A percentile compares a stretch with the other conserved stretches of the same genome.
These are phyloP conservation scores for Enteromius paludinosus DNA, from an alignment of 2,797 vertebrate genomes.

Conservation along the genomic window DNA sequence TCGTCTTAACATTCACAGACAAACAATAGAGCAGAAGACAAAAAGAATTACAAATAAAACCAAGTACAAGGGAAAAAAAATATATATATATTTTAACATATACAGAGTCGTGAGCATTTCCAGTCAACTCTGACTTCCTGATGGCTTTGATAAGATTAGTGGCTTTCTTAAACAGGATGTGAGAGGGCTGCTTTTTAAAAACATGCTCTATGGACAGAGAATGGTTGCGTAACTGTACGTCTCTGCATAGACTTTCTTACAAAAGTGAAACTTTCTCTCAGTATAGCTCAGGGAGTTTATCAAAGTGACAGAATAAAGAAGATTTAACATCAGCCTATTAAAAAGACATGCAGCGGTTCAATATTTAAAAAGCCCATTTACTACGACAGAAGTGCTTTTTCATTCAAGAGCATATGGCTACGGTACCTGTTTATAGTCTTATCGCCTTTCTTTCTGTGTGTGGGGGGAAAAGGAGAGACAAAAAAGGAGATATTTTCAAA, in stretches of 20 bases:
- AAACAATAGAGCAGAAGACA: slow-evolving; percentile 67
- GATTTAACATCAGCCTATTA: slow-evolving; percentile 79
- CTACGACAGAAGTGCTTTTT: slow-evolving; percentile 77
- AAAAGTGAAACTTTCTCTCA: slow-evolving; percentile 71
- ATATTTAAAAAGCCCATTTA: slow-evolving; percentile 83
- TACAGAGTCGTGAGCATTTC: slow-evolving; percentile 74
- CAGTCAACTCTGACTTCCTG: slow-evolving; percentile 78
- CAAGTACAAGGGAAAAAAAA: slow-evolving; percentile 56
- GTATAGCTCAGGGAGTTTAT: slow-evolving; percentile 70
- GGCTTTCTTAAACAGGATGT: slow-evolving; percentile 84
- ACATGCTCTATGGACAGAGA: slow-evolving; percentile 60
- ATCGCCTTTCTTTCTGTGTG: slow-evolving; percentile 77
- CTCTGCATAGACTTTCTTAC: slow-evolving; percentile 67
- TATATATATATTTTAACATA: slow-evolving; percentile 58
- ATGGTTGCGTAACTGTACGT: slow-evolving; percentile 71
- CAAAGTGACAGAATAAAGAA: slow-evolving; percentile 80
- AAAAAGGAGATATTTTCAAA: slow-evolving; percentile 90
- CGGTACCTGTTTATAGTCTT: slow-evolving; percentile 81
- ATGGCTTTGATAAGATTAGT: slow-evolving; percentile 83
- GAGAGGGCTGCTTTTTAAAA: slow-evolving; percentile 67
- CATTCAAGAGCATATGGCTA: slow-evolving; percentile 80
- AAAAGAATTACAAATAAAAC: slow-evolving; percentile 3
- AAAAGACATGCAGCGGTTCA: slow-evolving; percentile 79
- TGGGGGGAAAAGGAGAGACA: slow-evolving; percentile 75
- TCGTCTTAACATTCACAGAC: slow-evolving; percentile 60